These are phyloP conservation scores for Artibeus lituratus DNA, from an alignment of 2,797 vertebrate genomes.

Conservation along the genomic window DNA sequence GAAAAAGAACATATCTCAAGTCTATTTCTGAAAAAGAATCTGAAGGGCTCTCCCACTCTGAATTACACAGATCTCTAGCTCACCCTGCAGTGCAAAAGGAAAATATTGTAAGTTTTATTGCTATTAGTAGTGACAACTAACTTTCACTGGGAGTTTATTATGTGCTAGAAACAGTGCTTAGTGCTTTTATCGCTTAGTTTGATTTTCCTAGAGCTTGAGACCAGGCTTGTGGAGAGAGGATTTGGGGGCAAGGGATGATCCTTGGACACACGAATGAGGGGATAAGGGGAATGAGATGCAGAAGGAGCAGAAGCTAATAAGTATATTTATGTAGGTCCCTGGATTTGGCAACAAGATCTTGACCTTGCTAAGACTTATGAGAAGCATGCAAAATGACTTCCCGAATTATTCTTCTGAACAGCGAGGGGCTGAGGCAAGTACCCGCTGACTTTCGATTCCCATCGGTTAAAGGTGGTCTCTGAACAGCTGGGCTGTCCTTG, in stretches of 20 bases:
- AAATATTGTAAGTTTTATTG: background rate
- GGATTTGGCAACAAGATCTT: background rate
- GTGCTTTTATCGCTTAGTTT: background rate
- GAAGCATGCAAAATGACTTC: background rate
- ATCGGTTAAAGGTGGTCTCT: background rate
- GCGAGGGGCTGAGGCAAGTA: background rate
- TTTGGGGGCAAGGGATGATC: background rate
- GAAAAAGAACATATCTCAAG: background rate
- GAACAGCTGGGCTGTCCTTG: background rate
- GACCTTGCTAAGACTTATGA: background rate
- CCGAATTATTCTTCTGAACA: background rate
- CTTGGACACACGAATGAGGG: background rate
- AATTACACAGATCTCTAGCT: constrained; percentile 6
- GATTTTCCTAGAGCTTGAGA: background rate
- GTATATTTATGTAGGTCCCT: background rate
- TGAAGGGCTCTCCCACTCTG: background rate
- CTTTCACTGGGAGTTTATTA: background rate
- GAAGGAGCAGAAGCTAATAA: background rate
- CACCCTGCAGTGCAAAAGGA: constrained; percentile 28
- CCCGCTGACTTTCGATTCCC: background rate
- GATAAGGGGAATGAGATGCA: background rate
- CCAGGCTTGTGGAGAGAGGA: background rate
- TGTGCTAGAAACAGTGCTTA: background rate
- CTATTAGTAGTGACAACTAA: background rate
- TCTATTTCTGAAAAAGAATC: background rate